These are phyloP conservation scores for Elaeidobius kamerunicus DNA, from an alignment of 2,888 invertebrate genomes.

Conservation along the genomic window DNA sequence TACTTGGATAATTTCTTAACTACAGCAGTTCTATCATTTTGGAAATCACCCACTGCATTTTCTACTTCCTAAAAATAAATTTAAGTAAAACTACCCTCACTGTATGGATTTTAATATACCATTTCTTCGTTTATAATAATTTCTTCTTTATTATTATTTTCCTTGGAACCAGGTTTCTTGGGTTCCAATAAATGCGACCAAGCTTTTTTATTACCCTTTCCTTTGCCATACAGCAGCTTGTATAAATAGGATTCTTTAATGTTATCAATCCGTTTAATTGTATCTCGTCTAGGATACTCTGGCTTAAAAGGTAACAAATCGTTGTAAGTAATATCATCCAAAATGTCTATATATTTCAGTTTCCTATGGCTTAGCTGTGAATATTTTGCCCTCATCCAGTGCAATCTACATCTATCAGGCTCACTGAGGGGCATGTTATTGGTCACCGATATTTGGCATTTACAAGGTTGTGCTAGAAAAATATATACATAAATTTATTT, in stretches of 20 bases:
- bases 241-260: conserved; percentile 35
- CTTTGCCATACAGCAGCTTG: conserved; percentile 34
- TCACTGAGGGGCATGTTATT: conserved; percentile 29
- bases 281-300: conserved; percentile 41
- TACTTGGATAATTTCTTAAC: conserved; percentile 28
- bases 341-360: conserved; percentile 36
- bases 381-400: conserved; percentile 34
- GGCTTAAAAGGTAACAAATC: conserved; percentile 40
- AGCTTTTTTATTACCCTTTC: conserved; percentile 26
- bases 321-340: conserved; percentile 40
- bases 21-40: not conserved
- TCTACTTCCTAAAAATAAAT: too few relatives aligned
- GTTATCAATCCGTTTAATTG: conserved; percentile 13
- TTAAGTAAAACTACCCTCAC: too few relatives aligned
- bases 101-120: too few relatives aligned
- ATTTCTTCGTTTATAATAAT: too few relatives aligned
- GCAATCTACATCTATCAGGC: conserved; percentile 30
- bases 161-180: conserved; percentile 20
- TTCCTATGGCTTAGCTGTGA: conserved; percentile 27
- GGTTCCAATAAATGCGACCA: conserved; percentile 37
- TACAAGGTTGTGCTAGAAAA: conserved; percentile 4
- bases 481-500: not conserved
- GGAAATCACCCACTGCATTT: too few relatives aligned
- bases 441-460: conserved; percentile 19
- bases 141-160: too few relatives aligned